A percentile compares a stretch with the other conserved stretches of the same genome.
Conservation (phyloP, 2,888 invertebrate species). For the Hirtodrosophila trivittata region DNA sequence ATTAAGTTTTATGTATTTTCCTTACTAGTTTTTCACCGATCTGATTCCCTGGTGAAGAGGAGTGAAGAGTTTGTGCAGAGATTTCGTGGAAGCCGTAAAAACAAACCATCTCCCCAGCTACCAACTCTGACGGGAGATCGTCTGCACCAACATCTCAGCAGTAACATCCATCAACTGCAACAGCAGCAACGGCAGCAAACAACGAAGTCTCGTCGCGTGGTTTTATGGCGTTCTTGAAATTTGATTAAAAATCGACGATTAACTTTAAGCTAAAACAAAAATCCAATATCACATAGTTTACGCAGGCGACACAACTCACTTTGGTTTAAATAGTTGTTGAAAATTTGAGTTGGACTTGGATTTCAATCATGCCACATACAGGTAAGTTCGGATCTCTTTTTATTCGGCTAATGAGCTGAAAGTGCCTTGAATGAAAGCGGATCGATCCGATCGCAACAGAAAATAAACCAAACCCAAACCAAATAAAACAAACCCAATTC, state of each 20-base stretch:
- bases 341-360: conserved; percentile 33
- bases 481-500: conserved; percentile 2
- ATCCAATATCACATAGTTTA: conserved; percentile 51
- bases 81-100: conserved; percentile 76
- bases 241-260: conserved; percentile 76
- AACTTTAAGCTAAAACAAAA: conserved; percentile 43
- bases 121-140: conserved; percentile 17
- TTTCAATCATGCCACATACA: conserved; percentile 70
- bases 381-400: conserved; percentile 56
- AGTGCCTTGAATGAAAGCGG: conserved; percentile 36
- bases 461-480: conserved; percentile 11
- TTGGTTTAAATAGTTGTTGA: conserved; percentile 50
- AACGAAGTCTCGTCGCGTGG: conserved; percentile 22
- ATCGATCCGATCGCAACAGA: conserved; percentile 36
- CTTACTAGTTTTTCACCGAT: conserved; percentile 70
- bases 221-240: conserved; percentile 68
- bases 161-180: conserved; percentile 51
- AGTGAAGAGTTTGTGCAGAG: conserved; percentile 43
- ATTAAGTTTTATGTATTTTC: conserved; percentile 79
- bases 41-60: conserved; percentile 42
- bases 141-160: conserved; percentile 34
- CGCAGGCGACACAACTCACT: conserved; percentile 37
- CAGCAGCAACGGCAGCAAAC: conserved; percentile 32
- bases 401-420: conserved; percentile 59
- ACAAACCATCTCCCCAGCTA: conserved; percentile 32